Conservation (phyloP, 2,888 invertebrate genomes). For the Operophtera brumata region DNA sequence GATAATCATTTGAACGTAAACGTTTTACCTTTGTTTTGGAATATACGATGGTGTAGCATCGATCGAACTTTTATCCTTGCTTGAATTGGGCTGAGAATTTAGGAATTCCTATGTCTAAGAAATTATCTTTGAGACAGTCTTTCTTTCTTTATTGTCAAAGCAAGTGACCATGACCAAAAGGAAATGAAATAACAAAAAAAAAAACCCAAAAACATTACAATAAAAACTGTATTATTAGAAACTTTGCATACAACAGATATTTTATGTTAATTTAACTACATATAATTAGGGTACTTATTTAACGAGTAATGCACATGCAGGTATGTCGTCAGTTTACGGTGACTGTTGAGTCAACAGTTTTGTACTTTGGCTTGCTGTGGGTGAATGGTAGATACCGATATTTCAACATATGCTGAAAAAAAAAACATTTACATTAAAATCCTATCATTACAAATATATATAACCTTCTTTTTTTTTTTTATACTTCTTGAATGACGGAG, state of each 20-base stretch:
- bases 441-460: no score
- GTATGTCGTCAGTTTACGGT: conserved; percentile 66
- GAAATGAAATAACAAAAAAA: conserved; percentile 7
- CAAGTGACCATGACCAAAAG: no score
- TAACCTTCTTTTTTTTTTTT: no score
- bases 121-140: no score
- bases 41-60: no score
- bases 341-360: conserved; percentile 77
- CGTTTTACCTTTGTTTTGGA: no score
- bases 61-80: no score
- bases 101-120: no score
- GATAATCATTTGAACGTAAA: no score
- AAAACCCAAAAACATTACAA: conserved; percentile 66
- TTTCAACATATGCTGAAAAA: conserved; percentile 98
- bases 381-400: conserved; percentile 99
- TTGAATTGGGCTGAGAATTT: no score
- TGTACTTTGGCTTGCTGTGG: conserved; percentile 97
- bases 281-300: conserved; percentile 48
- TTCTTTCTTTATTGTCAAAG: no score
- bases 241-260: conserved; percentile 72
- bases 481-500: no score
- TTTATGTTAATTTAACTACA: conserved; percentile 63
- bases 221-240: conserved; percentile 78
- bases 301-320: conserved; percentile 34
- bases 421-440: not conserved